Conservation (phyloP, 2,797 vertebrate species). For the Acrossocheilus fasciatus region DNA sequence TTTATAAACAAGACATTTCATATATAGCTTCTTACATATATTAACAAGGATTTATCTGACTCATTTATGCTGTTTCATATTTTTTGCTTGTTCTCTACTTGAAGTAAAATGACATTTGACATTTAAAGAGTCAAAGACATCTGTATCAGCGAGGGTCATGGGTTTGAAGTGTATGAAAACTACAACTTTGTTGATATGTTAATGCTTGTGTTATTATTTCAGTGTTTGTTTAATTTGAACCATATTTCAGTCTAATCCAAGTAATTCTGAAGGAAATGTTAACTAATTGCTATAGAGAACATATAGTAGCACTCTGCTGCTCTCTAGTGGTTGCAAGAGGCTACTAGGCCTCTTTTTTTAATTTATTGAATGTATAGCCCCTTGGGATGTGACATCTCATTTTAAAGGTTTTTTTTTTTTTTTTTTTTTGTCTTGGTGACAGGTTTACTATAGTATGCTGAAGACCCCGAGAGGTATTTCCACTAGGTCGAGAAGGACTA, state of each 20-base stretch:
- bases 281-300: too few species aligned
- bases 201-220: neutral
- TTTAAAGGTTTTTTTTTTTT: too few species aligned
- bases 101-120: neutral
- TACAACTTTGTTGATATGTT: neutral
- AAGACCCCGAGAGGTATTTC: neutral
- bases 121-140: neutral
- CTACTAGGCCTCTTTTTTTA: neutral
- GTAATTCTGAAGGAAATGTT: neutral
- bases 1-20: slow-evolving; percentile 11
- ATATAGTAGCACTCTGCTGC: slow-evolving; percentile 38
- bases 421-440: neutral
- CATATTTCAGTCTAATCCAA: neutral
- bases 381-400: too few species aligned
- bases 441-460: neutral
- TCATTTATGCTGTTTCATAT: neutral
- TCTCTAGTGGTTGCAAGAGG: slow-evolving; percentile 44
- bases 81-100: neutral
- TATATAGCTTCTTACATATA: neutral
- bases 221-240: neutral
- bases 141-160: neutral
- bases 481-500: neutral
- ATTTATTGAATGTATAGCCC: too few species aligned
- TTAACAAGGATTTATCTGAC: neutral
- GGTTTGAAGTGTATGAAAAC: neutral